Evolutionary conservation across 1,140 invertebrate genomes (phyloP).

Genomic region (Drosophila parvula): DNA sequence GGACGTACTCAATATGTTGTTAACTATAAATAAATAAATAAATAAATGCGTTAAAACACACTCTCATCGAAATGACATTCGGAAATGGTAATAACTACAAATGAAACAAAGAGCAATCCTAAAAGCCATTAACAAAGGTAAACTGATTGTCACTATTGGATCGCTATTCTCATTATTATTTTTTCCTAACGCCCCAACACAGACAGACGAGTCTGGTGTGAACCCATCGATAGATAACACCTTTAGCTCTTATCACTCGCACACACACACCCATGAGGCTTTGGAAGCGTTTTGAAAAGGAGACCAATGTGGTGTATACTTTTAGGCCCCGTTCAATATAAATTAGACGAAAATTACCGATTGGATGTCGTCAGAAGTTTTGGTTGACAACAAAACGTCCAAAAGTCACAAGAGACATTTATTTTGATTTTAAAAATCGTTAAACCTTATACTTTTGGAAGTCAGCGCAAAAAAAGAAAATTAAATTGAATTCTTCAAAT

Average conservation of each 20-base stretch:
- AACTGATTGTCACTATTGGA: conserved; percentile 14
- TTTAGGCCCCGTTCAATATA: conserved; percentile 16
- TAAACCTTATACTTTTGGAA: neutral
- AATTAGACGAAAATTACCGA: neutral
- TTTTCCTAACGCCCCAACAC: neutral
- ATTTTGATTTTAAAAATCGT: conserved; percentile 14
- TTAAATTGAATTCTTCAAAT: too few species aligned
- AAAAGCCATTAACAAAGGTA: conserved; percentile 13
- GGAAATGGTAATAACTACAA: conserved; percentile 16
- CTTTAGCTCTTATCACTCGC: conserved; percentile 22
- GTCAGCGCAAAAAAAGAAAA: too few species aligned
- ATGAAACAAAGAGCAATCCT: conserved; percentile 2
- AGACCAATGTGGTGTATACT: conserved; percentile 14
- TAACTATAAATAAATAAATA: neutral
- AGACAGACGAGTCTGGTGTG: conserved; percentile 11
- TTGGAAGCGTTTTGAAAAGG: neutral
- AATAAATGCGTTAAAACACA: neutral
- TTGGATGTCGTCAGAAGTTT: neutral
- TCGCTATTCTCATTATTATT: neutral
- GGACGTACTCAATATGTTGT: neutral
- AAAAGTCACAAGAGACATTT: neutral
- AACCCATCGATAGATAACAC: conserved; percentile 28
- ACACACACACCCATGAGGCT: neutral
- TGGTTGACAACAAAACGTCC: neutral
- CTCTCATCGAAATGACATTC: neutral